Evolutionary conservation across 2,888 invertebrate genomes (phyloP).

Genomic region (Lithosia quadra): DNA sequence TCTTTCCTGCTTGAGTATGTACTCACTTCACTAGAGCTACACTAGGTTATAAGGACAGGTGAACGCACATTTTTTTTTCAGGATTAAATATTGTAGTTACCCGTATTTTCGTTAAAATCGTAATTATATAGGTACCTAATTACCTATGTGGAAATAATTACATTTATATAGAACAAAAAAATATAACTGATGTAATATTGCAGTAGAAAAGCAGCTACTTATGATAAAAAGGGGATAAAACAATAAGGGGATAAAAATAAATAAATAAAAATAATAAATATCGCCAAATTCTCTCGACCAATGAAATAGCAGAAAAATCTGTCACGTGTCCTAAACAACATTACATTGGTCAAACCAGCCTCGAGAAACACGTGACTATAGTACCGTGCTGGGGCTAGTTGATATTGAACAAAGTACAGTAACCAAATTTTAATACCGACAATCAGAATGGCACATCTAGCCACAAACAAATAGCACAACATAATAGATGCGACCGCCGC

Average conservation of each 20-base stretch:
- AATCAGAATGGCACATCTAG: constrained; percentile 44
- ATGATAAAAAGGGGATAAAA: too few relatives aligned
- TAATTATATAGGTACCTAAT: too few relatives aligned
- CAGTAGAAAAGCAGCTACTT: too few relatives aligned
- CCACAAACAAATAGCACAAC: constrained; percentile 40
- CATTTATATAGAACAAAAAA: too few relatives aligned
- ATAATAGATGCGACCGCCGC: constrained; percentile 52
- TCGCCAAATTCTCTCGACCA: background rate
- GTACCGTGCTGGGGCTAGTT: background rate
- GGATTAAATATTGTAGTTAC: background rate
- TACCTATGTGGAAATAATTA: too few relatives aligned
- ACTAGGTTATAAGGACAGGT: background rate
- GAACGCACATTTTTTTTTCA: background rate
- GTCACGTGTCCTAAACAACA: background rate
- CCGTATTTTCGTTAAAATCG: background rate
- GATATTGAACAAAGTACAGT: constrained; percentile 12
- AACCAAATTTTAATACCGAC: constrained; percentile 30
- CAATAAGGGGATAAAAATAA: too few relatives aligned
- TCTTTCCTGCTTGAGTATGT: background rate
- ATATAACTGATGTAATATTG: too few relatives aligned
- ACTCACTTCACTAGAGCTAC: too few relatives aligned
- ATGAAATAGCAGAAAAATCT: background rate
- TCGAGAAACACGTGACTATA: background rate
- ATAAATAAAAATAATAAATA: too few relatives aligned
- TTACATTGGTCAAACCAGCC: background rate